Conservation (phyloP, 1,140 invertebrate genomes). For the Drosophila pseudoobscura region DNA sequence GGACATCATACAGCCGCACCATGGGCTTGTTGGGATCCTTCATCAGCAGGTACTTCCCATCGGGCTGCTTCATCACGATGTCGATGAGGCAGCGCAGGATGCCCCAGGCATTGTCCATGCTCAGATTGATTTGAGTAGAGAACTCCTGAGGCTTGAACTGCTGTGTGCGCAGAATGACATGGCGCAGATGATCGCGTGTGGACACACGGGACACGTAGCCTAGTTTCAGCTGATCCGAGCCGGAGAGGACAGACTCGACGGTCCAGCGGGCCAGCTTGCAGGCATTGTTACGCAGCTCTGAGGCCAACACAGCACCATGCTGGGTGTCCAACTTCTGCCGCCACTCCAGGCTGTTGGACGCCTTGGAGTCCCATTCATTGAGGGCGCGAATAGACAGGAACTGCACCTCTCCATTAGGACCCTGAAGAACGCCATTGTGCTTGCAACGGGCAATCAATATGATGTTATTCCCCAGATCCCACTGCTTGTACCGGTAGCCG, state of each 20-base stretch:
- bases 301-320: constrained; percentile 98
- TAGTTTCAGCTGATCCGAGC: constrained; percentile 99
- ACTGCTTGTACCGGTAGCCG: constrained; percentile 98
- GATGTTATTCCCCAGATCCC: constrained; percentile 96
- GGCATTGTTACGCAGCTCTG: constrained; percentile 98
- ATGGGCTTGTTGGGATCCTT: constrained; percentile 99
- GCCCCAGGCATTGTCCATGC: constrained; percentile 99
- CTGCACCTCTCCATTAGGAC: constrained; percentile 95
- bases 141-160: constrained; percentile 99
- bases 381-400: constrained; percentile 98
- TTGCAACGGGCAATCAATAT: constrained; percentile 96
- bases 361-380: constrained; percentile 99
- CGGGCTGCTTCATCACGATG: constrained; percentile 98
- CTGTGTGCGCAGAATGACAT: constrained; percentile 98
- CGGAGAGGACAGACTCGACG: constrained; percentile 96
- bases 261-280: constrained; percentile 99
- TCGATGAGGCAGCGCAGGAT: constrained; percentile 98
- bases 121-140: constrained; percentile 98
- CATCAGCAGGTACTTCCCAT: constrained; percentile 99
- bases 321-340: constrained; percentile 98
- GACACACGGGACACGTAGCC: constrained; percentile 98
- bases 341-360: constrained; percentile 98
- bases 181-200: constrained; percentile 96
- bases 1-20: constrained; percentile 98
- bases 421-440: constrained; percentile 96